Percentiles rank a stretch among this genome's conserved stretches.
phyloP scores from a whole-genome alignment of 1,140 invertebrate genomes.

The Neotoxoptera formosana region DNA sequence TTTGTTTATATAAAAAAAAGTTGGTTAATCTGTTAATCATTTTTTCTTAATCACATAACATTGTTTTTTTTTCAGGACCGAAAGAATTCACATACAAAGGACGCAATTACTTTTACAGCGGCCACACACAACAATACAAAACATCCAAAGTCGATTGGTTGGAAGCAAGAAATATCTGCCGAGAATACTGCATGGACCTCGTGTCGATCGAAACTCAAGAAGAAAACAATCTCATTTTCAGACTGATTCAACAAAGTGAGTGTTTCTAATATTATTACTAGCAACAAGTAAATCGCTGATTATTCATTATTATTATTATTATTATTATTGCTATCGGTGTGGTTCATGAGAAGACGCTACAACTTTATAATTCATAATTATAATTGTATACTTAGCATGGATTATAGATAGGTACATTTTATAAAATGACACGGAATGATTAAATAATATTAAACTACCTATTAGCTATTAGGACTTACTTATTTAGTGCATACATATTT shows the following conservation, averaged over 20 bases:
- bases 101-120: slow-evolving; percentile 89
- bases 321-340: no score
- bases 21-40: no score
- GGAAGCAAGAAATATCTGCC: slow-evolving; percentile 86
- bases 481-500: not conserved
- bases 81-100: slow-evolving; percentile 87
- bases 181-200: slow-evolving; percentile 92
- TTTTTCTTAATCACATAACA: not conserved
- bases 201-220: slow-evolving; percentile 87
- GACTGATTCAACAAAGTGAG: slow-evolving; percentile 84
- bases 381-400: slow-evolving; percentile 36
- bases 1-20: not conserved
- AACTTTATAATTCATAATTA: slow-evolving; percentile 38
- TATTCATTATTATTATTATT: not conserved
- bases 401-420: slow-evolving; percentile 44
- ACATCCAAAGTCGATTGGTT: slow-evolving; percentile 87
- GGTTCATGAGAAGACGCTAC: not conserved
- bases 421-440: not conserved
- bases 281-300: not conserved
- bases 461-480: not conserved
- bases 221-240: slow-evolving; percentile 88
- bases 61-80: slow-evolving; percentile 70
- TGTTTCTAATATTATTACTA: not conserved
- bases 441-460: not conserved
- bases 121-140: slow-evolving; percentile 78